These are phyloP conservation scores for Ceratina japonica DNA, from an alignment of 1,140 invertebrate species.

Conservation along the genomic window DNA sequence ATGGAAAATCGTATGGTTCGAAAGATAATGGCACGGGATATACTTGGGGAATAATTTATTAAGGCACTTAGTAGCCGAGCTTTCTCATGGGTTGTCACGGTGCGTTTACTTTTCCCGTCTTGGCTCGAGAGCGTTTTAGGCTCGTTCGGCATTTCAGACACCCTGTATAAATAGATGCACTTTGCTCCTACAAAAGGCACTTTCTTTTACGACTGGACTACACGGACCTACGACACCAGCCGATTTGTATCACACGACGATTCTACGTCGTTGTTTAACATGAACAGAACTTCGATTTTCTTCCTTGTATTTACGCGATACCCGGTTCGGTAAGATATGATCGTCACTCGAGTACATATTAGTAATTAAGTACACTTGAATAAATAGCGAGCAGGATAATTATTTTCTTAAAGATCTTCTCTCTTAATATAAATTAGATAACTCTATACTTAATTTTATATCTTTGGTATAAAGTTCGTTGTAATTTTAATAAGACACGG, in stretches of 20 bases:
- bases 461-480: conserved; percentile 45
- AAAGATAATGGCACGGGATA: conserved; percentile 59
- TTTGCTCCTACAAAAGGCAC: conserved; percentile 73
- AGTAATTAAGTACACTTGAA: not conserved
- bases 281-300: not conserved
- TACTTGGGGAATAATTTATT: conserved; percentile 71
- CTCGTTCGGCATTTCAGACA: conserved; percentile 72
- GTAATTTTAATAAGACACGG: not conserved
- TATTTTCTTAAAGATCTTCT: not conserved
- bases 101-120: conserved; percentile 69
- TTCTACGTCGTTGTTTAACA: conserved; percentile 8
- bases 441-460: conserved; percentile 8
- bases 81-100: conserved; percentile 69
- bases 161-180: conserved; percentile 73
- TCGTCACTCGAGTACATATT: not conserved
- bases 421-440: not conserved
- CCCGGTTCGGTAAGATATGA: not conserved
- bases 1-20: conserved; percentile 15
- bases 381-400: not conserved
- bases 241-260: conserved; percentile 32
- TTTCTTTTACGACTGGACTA: conserved; percentile 62
- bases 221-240: conserved; percentile 43
- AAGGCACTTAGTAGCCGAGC: conserved; percentile 70
- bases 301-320: not conserved
- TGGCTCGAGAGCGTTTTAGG: conserved; percentile 66